Evolutionary conservation across 2,113 vertebrate genomes (phyloP), one percentile per base, ranked within the genome.

Genomic region (Antigone vipio): DNA sequence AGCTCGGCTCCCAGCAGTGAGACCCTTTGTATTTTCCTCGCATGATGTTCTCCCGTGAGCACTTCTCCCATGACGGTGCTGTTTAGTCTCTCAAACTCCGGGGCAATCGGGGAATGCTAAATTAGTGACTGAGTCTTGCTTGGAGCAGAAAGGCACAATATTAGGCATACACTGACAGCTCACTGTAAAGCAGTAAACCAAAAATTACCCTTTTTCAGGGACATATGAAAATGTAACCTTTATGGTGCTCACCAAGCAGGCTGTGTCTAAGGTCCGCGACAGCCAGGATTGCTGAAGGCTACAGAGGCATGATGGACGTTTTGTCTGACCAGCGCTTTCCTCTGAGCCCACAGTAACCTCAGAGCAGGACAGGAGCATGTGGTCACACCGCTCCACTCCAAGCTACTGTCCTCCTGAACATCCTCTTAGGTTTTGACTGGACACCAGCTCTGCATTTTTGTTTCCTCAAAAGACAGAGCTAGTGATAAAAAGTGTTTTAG

Each of bases 71-170:
- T n/a, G 66, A 75, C 1, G 5, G 40, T 35, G 30, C 75, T 45
- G 23, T 85, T 95, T 81, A 87, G 84, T 58, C 34, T 79, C 55
- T 91, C 60, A 92, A 56, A 71, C 66, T 71, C 73, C 44, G 56
- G 19, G 29, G 68, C 72, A 85, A 84, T 66, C 12, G 4, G 6
- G n/a, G n/a, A 93, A 87, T 47, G 38, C 34, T 86, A 71, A 63
- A 84, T 78, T 78, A 91, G 52, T 21, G 84, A 63, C 29, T 0
- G 0, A 77, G 42, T 9, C 67, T 75, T 59, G 45, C 91, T 74
- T 1, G 1, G 38, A 92, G 63, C 72, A 63, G 38, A 66, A 90
- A 80, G 53, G 15, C 60, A 74, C 9, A 72, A 1, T 23, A 24
- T 45, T 38, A 60, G 81, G n/a, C 55, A 72, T 1, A 67, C 55